Conservation (phyloP, 2,797 vertebrate species). For the Amblyopsis hoosieri region DNA sequence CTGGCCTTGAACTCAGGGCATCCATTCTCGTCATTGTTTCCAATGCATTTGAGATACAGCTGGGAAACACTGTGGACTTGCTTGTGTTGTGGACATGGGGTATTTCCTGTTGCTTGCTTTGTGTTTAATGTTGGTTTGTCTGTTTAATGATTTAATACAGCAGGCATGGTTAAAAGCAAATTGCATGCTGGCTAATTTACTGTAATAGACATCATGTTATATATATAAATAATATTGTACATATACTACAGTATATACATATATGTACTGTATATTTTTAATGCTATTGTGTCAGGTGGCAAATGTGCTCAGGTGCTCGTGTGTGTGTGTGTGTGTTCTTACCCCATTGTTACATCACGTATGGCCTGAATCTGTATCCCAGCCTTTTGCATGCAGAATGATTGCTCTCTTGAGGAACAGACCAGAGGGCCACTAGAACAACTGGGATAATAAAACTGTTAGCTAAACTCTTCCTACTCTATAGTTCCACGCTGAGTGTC, state of each 20-base stretch:
- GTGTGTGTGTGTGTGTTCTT: constrained; percentile 35
- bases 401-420: constrained; percentile 34
- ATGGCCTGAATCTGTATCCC: constrained; percentile 40
- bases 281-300: too few relatives aligned
- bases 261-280: not conserved
- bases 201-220: too few relatives aligned
- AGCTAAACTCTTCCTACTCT: constrained; percentile 17
- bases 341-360: constrained; percentile 62
- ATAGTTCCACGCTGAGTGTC: constrained; percentile 1
- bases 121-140: too few relatives aligned
- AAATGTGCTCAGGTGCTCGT: not conserved
- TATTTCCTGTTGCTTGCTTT: too few relatives aligned
- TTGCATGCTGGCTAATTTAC: too few relatives aligned
- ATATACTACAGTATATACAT: constrained; percentile 4
- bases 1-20: not conserved
- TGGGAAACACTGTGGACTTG: not conserved
- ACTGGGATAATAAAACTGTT: constrained; percentile 7
- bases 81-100: too few relatives aligned
- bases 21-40: constrained; percentile 3
- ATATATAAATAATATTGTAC: not conserved
- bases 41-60: constrained; percentile 7
- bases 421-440: constrained; percentile 22
- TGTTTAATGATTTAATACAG: too few relatives aligned
- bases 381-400: constrained; percentile 15
- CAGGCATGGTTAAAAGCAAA: too few relatives aligned